Percentiles rank a stretch among this genome's conserved stretches.
phyloP scores from a whole-genome alignment of 2,113 vertebrate species.

The Grammomys surdaster region DNA sequence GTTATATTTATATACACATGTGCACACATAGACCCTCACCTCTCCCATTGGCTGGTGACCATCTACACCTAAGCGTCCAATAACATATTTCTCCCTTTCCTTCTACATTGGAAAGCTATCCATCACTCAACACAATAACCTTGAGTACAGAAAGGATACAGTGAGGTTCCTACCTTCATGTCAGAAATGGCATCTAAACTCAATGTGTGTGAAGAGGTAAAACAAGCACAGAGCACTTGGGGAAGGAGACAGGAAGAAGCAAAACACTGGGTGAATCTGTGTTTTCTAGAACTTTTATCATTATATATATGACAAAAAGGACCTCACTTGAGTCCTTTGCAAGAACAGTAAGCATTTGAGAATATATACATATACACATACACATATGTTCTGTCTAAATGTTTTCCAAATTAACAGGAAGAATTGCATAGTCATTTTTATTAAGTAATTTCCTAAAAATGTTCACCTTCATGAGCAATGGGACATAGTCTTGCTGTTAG shows the following conservation, averaged over 20 bases:
- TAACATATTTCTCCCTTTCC: background rate
- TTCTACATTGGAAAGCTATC: background rate
- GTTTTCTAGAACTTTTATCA: background rate
- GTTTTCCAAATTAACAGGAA: background rate
- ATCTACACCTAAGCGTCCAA: background rate
- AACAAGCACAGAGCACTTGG: background rate
- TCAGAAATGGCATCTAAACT: background rate
- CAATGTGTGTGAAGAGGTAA: background rate
- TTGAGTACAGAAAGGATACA: background rate
- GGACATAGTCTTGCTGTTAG: background rate
- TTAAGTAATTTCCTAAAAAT: slow-evolving; percentile 12
- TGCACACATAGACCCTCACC: background rate
- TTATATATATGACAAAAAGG: too few relatives aligned
- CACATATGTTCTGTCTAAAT: background rate
- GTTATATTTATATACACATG: background rate
- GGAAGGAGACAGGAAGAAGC: background rate
- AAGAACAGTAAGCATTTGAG: background rate
- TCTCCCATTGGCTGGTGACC: background rate
- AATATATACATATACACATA: too few relatives aligned
- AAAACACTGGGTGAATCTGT: background rate
- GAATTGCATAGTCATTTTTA: background rate
- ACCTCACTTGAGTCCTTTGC: too few relatives aligned
- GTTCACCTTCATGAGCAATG: background rate
- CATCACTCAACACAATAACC: background rate
- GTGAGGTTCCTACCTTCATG: background rate